A percentile compares a stretch with the other conserved stretches of the same genome.
phyloP scores from a whole-genome alignment of 2,113 vertebrate species.

The Platichthys flesus region DNA sequence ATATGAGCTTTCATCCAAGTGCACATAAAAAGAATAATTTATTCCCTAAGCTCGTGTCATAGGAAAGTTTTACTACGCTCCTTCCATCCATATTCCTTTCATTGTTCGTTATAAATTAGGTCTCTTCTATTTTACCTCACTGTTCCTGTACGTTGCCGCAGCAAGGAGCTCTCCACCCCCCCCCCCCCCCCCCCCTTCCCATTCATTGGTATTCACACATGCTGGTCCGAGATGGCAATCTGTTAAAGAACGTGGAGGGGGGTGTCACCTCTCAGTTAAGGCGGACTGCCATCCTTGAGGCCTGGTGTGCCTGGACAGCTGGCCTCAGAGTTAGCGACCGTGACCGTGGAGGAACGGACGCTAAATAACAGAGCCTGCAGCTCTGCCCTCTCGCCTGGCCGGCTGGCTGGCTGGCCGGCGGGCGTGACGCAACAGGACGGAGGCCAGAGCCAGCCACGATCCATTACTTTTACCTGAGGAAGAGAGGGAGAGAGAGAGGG shows the following conservation, averaged over 20 bases:
- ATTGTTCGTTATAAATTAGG: conserved; percentile 12
- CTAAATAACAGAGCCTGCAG: conserved; percentile 64
- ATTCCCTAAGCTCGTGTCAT: background rate
- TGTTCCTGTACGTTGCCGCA: conserved; percentile 20
- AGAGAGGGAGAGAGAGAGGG: conserved; percentile 14
- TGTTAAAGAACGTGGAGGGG: conserved; percentile 59
- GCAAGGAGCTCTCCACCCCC: background rate
- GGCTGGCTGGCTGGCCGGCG: conserved; percentile 53
- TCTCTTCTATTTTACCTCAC: conserved; percentile 10
- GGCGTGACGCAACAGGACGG: conserved; percentile 67
- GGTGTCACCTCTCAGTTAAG: conserved; percentile 72
- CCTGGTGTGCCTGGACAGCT: conserved; percentile 69
- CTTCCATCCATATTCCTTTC: background rate
- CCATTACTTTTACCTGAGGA: conserved; percentile 77
- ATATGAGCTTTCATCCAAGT: background rate
- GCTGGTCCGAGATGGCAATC: conserved; percentile 48
- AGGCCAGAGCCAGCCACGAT: conserved; percentile 67
- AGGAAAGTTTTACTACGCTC: conserved; percentile 14
- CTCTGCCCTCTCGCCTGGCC: conserved; percentile 36
- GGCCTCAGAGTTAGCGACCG: conserved; percentile 71
- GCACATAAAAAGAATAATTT: background rate
- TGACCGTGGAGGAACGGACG: conserved; percentile 66
- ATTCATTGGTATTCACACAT: conserved; percentile 66
- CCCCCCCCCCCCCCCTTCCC: background rate
- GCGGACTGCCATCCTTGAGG: conserved; percentile 56